Percentiles rank a stretch among this genome's conserved stretches.
phyloP scores from a whole-genome alignment of 1,140 invertebrate genomes.

The Heterodera carotae region DNA sequence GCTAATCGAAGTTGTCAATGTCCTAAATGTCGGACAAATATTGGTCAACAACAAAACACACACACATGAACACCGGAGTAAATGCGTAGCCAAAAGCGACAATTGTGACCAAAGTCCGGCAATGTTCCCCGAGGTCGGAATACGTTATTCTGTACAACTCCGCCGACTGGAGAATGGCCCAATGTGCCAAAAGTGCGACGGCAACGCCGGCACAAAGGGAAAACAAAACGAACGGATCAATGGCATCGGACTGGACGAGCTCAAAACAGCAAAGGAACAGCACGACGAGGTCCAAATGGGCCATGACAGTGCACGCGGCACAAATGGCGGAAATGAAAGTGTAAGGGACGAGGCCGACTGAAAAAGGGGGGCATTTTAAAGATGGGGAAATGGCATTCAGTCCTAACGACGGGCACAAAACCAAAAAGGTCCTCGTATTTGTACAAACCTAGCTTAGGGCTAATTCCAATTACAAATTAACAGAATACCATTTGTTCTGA shows the following conservation, averaged over 20 bases:
- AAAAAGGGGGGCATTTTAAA: neutral
- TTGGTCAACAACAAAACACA: neutral
- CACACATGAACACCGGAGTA: slow-evolving; percentile 61
- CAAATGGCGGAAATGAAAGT: slow-evolving; percentile 74
- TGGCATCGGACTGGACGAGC: slow-evolving; percentile 35
- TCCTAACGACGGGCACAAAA: too few relatives aligned
- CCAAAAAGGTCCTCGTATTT: slow-evolving; percentile 32
- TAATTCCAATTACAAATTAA: too few relatives aligned
- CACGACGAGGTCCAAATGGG: slow-evolving; percentile 77
- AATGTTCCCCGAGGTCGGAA: slow-evolving; percentile 32
- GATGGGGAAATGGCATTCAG: too few relatives aligned
- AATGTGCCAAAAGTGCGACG: neutral
- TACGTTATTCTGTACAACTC: neutral
- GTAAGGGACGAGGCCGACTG: slow-evolving; percentile 75
- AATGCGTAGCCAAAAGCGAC: slow-evolving; percentile 55
- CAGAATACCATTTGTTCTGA: slow-evolving; percentile 79
- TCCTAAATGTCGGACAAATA: slow-evolving; percentile 70
- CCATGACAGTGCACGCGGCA: slow-evolving; percentile 75
- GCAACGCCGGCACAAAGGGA: neutral
- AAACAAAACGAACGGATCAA: neutral
- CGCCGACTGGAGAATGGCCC: neutral
- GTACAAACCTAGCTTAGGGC: neutral
- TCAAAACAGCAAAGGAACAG: slow-evolving; percentile 71
- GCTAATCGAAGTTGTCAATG: slow-evolving; percentile 88
- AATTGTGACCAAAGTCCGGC: slow-evolving; percentile 50